phyloP scores from a whole-genome alignment of 2,797 vertebrate species.

The Tarsius wallacei region DNA sequence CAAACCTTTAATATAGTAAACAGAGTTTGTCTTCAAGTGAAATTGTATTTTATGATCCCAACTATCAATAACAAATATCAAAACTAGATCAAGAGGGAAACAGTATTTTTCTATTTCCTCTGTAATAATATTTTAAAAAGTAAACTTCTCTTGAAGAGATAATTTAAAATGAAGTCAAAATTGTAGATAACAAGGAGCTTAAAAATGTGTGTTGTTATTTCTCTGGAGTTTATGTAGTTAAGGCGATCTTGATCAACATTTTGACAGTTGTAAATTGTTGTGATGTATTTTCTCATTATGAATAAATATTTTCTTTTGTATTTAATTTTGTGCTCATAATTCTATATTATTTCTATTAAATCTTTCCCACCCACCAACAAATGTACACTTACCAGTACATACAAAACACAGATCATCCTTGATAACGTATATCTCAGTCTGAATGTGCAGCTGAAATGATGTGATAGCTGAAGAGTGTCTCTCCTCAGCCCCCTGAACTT shows the following conservation, averaged over 20 bases:
- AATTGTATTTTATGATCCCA: conserved; percentile 41
- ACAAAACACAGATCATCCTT: background rate
- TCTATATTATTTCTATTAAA: background rate
- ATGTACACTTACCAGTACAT: background rate
- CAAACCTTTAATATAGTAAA: background rate
- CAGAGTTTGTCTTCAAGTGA: background rate
- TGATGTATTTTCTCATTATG: conserved; percentile 13
- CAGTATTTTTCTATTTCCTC: background rate
- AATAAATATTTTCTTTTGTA: background rate
- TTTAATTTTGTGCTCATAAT: background rate
- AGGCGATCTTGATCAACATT: background rate
- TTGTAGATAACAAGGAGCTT: background rate
- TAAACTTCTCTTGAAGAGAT: background rate
- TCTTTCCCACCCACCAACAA: background rate
- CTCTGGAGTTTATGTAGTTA: background rate
- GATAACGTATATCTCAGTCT: background rate
- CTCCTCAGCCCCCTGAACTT: background rate
- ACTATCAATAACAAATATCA: background rate
- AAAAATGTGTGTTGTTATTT: background rate
- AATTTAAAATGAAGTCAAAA: background rate
- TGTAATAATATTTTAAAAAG: background rate
- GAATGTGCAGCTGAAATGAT: background rate
- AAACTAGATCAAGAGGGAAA: background rate
- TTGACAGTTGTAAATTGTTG: background rate
- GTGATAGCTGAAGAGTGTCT: background rate